Evolutionary conservation across 2,797 vertebrate genomes (phyloP).

Genomic region (Clarias fuscus): DNA sequence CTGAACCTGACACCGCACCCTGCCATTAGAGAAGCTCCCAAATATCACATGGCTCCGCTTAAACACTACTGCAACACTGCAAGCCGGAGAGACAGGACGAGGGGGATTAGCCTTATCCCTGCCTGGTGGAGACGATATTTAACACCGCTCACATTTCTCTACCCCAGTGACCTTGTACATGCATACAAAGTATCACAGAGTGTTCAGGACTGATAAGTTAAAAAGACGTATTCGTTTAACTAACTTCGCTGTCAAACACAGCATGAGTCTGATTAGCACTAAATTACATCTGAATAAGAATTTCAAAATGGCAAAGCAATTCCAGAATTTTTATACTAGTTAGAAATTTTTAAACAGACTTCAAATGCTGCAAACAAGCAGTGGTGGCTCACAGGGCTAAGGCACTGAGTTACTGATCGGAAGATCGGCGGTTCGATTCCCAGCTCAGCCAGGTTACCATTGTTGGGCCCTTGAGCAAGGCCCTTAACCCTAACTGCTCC

Average conservation of each 20-base stretch:
- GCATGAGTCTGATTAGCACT: neutral
- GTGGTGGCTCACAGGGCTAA: too few species aligned
- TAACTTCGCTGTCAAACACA: neutral
- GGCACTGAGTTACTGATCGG: too few species aligned
- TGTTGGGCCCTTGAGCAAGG: too few species aligned
- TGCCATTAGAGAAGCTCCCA: constrained; percentile 52
- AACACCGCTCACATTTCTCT: constrained; percentile 20
- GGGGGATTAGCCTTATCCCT: constrained; percentile 12
- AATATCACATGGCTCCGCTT: constrained; percentile 58
- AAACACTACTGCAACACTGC: constrained; percentile 36
- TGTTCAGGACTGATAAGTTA: neutral
- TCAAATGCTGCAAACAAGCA: neutral
- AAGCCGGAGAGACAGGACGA: neutral
- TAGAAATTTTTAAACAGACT: neutral
- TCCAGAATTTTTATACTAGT: neutral
- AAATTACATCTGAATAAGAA: neutral
- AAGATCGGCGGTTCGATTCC: too few species aligned
- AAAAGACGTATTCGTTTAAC: neutral
- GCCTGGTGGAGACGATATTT: neutral
- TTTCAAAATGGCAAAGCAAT: neutral
- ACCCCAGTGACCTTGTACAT: neutral
- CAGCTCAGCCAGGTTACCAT: too few species aligned
- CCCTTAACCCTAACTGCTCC: too few species aligned
- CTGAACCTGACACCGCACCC: constrained; percentile 63
- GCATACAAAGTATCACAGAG: neutral